Base-by-base conservation (phyloP, 1,140 invertebrate species). In the Pseudomyrmex pallidus region DNA sequence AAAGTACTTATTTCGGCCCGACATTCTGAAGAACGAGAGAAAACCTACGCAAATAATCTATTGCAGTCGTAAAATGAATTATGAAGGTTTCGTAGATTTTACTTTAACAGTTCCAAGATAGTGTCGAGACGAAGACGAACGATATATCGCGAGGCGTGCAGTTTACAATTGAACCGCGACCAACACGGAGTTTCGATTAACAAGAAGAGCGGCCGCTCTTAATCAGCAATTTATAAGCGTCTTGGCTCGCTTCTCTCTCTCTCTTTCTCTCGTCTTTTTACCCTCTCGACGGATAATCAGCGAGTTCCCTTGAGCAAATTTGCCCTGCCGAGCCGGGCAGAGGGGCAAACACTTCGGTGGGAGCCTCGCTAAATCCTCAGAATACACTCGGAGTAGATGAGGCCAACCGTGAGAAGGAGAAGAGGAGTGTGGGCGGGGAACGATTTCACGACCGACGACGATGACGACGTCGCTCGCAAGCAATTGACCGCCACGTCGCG, bases 211-310 rank as follows among this genome's bases (percentile, higher is more conserved):
- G 35, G 35, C 13, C 10, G 10, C 63, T 80, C 74, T 84, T 87
- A 85, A 87, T 84, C 83, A 50, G 61, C 86, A 88, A 85, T 88
- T 88, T 88, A 83, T 88, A 88, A 88, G 86, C 86, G 76, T 88
- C 87, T 57, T 59, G 64, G 59, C 20, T 73, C 46, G 73, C 61
- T 35, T 35, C 35, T 35, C 35, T 35, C 1, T 35, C 35, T 35
- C 35, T 35, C 35, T 35, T 5, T 35, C 25, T 35, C 84, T 61
- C 83, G 85, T 84, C 83, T 87, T 86, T 77, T 83, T 70, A 87
- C 74, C 82, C 74, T 70, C 82, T 85, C 62, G 68, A 56, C 74
- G 86, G 74, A 88, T 87, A 85, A 88, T 88, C 86, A 87, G 86
- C 83, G 59, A 87, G 87, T 66, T 74, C 76, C 70, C 63, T 76